Percentiles rank a stretch among this genome's conserved stretches.
phyloP scores from a whole-genome alignment of 2,797 vertebrate species.

The Paguma larvata region DNA sequence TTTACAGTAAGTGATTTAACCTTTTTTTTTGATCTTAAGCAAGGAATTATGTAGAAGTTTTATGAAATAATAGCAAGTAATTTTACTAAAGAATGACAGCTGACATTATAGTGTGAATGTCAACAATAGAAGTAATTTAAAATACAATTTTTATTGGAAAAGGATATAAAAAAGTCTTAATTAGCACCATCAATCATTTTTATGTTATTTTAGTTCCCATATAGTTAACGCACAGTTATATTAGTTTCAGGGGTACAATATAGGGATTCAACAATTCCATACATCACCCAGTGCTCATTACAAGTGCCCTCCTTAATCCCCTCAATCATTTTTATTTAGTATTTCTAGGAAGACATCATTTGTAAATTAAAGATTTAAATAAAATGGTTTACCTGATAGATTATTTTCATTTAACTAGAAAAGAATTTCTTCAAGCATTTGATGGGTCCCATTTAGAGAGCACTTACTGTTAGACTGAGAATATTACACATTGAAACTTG shows the following conservation, averaged over 20 bases:
- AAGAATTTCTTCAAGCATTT: conserved; percentile 11
- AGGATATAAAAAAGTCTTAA: background rate
- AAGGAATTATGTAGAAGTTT: conserved; percentile 45
- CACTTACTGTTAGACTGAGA: conserved; percentile 19
- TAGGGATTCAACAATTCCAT: background rate
- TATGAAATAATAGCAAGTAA: background rate
- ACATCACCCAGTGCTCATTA: background rate
- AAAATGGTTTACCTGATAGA: conserved; percentile 40
- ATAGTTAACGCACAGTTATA: background rate
- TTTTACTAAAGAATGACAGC: conserved; percentile 36
- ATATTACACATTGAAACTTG: conserved; percentile 31
- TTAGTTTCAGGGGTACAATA: background rate
- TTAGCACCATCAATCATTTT: conserved; percentile 5
- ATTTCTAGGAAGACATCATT: conserved; percentile 27
- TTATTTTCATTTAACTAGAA: conserved; percentile 41
- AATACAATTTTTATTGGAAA: conserved; percentile 51
- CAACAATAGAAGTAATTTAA: conserved; percentile 39
- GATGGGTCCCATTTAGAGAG: conserved; percentile 52
- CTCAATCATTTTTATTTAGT: conserved; percentile 44
- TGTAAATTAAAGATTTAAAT: conserved; percentile 49
- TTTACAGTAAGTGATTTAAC: conserved; percentile 93
- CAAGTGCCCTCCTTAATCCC: background rate
- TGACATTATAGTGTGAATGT: background rate
- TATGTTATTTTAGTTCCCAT: background rate
- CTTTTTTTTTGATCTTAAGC: background rate